Evolutionary conservation across 2,888 invertebrate species (phyloP).

Genomic region (Craniophora ligustri): DNA sequence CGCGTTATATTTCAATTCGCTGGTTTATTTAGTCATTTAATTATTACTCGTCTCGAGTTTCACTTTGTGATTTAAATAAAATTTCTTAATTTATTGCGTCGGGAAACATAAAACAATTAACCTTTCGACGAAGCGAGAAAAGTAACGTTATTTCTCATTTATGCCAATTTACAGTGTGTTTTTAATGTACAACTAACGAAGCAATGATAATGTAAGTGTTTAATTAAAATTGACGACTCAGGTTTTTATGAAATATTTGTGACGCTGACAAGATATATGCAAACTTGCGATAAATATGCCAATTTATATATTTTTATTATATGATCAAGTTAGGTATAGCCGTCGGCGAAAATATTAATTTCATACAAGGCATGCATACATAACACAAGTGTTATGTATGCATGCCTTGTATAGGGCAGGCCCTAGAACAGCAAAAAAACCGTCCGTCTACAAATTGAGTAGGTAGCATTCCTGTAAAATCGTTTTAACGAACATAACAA

Average conservation of each 20-base stretch:
- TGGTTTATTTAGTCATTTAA: slow-evolving; percentile 49
- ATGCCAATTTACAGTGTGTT: slow-evolving; percentile 19
- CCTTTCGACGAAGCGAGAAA: slow-evolving; percentile 27
- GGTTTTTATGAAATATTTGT: background rate
- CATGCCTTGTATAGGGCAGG: too few species aligned
- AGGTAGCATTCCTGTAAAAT: slow-evolving; percentile 22
- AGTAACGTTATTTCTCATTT: slow-evolving; percentile 28
- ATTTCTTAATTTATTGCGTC: slow-evolving; percentile 52
- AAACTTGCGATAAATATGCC: slow-evolving; percentile 5
- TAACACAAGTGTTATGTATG: too few species aligned
- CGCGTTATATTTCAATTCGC: slow-evolving; percentile 42
- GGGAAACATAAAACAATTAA: slow-evolving; percentile 52
- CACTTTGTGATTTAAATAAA: slow-evolving; percentile 51
- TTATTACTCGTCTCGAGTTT: slow-evolving; percentile 44
- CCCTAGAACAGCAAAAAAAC: slow-evolving; percentile 26
- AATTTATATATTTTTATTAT: background rate
- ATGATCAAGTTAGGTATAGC: slow-evolving; percentile 1
- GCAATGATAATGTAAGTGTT: background rate
- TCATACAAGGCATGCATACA: too few species aligned
- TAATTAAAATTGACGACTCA: background rate
- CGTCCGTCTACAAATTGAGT: slow-evolving; percentile 21
- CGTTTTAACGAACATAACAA: slow-evolving; percentile 64
- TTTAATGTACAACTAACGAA: slow-evolving; percentile 18
- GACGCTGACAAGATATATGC: background rate
- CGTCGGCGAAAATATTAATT: background rate